A percentile compares a stretch with the other conserved stretches of the same genome.
phyloP scores from a whole-genome alignment of 2,888 invertebrate species.

The Drosophila nr. perissopoda region DNA sequence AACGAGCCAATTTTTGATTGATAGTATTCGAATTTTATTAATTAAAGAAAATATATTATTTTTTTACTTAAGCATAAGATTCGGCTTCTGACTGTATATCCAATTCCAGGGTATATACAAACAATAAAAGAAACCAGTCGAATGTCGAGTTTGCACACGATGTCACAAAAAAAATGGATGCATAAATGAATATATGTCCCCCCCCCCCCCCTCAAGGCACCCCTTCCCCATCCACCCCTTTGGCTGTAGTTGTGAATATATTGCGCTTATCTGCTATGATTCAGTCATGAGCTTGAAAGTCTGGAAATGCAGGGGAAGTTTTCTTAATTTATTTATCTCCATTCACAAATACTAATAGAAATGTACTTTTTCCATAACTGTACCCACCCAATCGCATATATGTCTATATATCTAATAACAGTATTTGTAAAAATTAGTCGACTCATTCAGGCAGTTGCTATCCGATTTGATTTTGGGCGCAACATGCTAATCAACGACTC shows the following conservation, averaged over 20 bases:
- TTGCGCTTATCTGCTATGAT: slow-evolving; percentile 4
- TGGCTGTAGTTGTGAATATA: neutral
- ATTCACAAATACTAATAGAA: neutral
- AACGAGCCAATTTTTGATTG: neutral
- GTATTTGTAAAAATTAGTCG: neutral
- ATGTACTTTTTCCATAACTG: neutral
- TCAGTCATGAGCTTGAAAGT: neutral
- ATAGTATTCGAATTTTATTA: neutral
- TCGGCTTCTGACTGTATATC: neutral
- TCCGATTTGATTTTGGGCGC: neutral
- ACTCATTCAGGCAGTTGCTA: neutral
- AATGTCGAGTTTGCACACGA: slow-evolving; percentile 21
- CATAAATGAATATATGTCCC: neutral
- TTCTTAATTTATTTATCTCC: neutral
- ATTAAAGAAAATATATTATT: neutral
- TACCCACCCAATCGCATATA: neutral
- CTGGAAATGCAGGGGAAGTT: neutral
- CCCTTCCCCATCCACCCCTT: neutral
- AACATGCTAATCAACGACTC: slow-evolving; percentile 2
- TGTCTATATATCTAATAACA: neutral
- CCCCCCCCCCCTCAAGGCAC: too few relatives aligned
- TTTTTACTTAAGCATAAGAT: neutral
- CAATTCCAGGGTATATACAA: neutral
- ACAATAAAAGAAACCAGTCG: neutral
- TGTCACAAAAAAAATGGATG: neutral